A percentile compares a stretch with the other conserved stretches of the same genome.
Conservation (phyloP, 2,797 vertebrate species). For the Momotus momota region DNA sequence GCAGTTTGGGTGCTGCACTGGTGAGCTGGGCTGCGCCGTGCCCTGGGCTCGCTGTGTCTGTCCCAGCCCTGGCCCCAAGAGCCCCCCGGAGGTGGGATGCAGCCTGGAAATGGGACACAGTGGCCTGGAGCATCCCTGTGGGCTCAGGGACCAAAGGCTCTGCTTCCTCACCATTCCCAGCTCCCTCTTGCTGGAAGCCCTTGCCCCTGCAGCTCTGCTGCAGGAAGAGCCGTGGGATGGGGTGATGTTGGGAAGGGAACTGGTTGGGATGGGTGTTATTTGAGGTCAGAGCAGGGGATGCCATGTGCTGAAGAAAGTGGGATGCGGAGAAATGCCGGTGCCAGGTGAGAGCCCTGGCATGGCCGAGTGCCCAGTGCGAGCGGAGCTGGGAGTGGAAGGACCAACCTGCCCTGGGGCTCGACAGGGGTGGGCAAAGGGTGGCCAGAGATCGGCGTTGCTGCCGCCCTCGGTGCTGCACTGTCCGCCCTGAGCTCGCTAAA, state of each 20-base stretch:
- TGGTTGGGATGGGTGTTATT: neutral
- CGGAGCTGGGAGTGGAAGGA: neutral
- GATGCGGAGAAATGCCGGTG: fast-evolving
- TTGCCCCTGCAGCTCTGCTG: fast-evolving
- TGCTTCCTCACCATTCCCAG: fast-evolving
- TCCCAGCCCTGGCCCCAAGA: neutral
- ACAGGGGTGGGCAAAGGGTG: neutral
- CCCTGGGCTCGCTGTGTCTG: neutral
- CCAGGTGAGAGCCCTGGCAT: neutral
- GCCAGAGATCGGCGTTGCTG: neutral
- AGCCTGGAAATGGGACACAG: neutral
- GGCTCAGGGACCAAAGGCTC: neutral
- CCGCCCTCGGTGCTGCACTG: fast-evolving
- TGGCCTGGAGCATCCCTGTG: neutral
- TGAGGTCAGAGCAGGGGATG: neutral
- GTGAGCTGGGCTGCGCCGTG: neutral
- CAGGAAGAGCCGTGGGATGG: fast-evolving
- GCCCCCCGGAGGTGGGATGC: neutral
- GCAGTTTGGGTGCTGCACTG: neutral
- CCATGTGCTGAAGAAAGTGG: fast-evolving
- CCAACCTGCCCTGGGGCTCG: neutral
- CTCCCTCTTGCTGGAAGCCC: neutral
- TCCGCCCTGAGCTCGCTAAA: neutral
- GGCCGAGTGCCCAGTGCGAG: fast-evolving
- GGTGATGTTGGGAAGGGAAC: neutral